Evolutionary conservation across 2,888 invertebrate species (phyloP), one percentile per base, ranked within the genome.

Genomic region (Sycophila texana): DNA sequence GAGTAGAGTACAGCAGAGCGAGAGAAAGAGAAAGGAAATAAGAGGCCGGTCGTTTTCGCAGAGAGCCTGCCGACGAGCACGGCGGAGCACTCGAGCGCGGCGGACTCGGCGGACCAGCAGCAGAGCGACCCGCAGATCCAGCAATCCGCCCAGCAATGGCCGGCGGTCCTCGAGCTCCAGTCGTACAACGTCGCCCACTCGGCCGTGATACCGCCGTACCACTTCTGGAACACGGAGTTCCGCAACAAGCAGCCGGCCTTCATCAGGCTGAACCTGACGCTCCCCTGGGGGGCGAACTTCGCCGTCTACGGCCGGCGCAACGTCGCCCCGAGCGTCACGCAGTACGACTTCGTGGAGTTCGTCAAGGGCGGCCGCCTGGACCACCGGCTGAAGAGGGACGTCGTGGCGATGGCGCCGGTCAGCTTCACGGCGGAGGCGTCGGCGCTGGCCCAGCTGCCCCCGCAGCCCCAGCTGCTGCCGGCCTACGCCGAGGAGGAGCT

Each of bases 291-390:
- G 85, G 96, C 96, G 72, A 97, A 97, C 91, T 97, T 99, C 88
- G 99, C 98, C 70, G 95, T 99, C 82, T 98, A 99, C 91, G 98
- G 98, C 49, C 93, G 99, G 84, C 94, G 98, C 86, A 98, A 98
- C 91, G 96, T 97, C 74, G 96, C 97, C 53, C 99, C 99, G 16
- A 97, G 98, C 88, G 97, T 99, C 87, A 98, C 98, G 82, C 97
- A 98, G 91, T 97, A 98, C 91, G 99, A 99, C 91, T 98, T 99
- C 91, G 97, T 97, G 84, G 97, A 98, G 92, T 97, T 98, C 89
- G 95, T 98, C 85, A 95, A 96, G 88, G 96, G 96, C 51, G 96
- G 96, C 70, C 92, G 96, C 78, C 93, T 96, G 81, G 96, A 96
- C 88, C 95, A 96, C 86, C 55, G 79, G 20, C 39, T 75, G 72